Conservation (phyloP, 1,140 invertebrate genomes). For the Drosophila leontia region DNA sequence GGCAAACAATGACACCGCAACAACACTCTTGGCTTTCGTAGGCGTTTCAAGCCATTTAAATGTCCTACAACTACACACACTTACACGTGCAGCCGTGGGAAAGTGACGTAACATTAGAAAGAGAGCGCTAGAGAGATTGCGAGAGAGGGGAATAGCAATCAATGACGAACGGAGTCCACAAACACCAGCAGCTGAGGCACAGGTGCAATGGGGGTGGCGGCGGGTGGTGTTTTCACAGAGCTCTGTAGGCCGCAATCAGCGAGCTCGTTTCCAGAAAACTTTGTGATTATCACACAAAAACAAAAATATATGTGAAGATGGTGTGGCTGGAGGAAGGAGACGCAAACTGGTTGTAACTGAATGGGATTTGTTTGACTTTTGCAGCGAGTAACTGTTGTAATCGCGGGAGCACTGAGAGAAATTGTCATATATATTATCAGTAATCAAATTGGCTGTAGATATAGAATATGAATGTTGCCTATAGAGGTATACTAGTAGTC, state of each 20-base stretch:
- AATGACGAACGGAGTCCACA: constrained; percentile 53
- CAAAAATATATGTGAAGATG: constrained; percentile 13
- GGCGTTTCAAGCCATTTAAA: constrained; percentile 50
- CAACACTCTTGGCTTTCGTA: constrained; percentile 28
- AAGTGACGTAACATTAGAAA: constrained; percentile 81
- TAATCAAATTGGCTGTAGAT: not conserved
- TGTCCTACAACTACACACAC: constrained; percentile 29
- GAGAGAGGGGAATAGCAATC: constrained; percentile 15
- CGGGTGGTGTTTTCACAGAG: constrained; percentile 15
- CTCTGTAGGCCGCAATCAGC: constrained; percentile 24
- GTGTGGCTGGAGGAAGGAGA: constrained; percentile 13
- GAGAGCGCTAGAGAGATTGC: constrained; percentile 45
- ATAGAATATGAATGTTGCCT: not conserved
- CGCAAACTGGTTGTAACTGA: constrained; percentile 35
- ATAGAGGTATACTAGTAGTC: not conserved
- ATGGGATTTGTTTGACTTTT: constrained; percentile 24
- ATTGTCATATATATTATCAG: not conserved
- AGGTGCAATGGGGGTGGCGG: constrained; percentile 40
- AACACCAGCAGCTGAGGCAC: constrained; percentile 51
- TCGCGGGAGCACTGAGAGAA: constrained; percentile 4
- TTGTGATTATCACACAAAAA: constrained; percentile 40
- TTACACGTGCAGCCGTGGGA: constrained; percentile 72
- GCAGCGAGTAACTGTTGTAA: constrained; percentile 14
- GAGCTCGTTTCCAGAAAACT: constrained; percentile 30
- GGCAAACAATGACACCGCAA: constrained; percentile 66